Conservation (phyloP, 2,113 vertebrate genomes). For the Larimichthys polyactis region DNA sequence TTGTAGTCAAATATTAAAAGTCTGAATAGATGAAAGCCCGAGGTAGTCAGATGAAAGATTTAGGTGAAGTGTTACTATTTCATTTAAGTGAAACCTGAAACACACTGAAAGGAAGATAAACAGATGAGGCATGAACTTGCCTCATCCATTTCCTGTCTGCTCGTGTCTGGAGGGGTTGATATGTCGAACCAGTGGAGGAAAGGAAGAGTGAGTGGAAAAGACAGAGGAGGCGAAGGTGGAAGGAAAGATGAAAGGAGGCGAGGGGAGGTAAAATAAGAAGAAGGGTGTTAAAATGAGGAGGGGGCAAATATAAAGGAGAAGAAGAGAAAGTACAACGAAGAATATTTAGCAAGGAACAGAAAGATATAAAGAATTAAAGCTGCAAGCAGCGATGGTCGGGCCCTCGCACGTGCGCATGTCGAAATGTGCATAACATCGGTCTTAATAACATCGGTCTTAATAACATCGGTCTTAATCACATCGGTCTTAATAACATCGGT, state of each 20-base stretch:
- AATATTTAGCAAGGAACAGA: background rate
- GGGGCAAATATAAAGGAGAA: background rate
- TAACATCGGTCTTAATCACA: too few relatives aligned
- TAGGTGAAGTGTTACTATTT: conserved; percentile 69
- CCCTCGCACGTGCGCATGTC: too few relatives aligned
- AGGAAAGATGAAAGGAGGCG: conserved; percentile 53
- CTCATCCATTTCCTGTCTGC: conserved; percentile 59
- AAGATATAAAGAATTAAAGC: background rate
- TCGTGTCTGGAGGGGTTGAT: conserved; percentile 52
- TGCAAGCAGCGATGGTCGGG: too few relatives aligned
- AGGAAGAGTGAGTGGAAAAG: conserved; percentile 36
- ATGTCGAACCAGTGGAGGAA: conserved; percentile 19
- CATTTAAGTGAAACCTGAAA: conserved; percentile 61
- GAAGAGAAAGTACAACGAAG: background rate
- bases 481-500: too few relatives aligned
- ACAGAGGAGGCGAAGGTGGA: conserved; percentile 44
- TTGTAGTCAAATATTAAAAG: conserved; percentile 61
- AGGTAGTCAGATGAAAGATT: conserved; percentile 65
- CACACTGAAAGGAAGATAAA: conserved; percentile 65
- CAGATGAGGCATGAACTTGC: conserved; percentile 40
- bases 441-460: too few relatives aligned
- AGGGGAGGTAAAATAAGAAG: conserved; percentile 30
- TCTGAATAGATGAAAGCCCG: conserved; percentile 59
- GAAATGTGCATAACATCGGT: too few relatives aligned
- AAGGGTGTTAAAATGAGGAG: conserved; percentile 9